A percentile compares a stretch with the other conserved stretches of the same genome.
Evolutionary conservation across 1,140 invertebrate genomes (phyloP).

Genomic region (Phenacoccus solenopsis): DNA sequence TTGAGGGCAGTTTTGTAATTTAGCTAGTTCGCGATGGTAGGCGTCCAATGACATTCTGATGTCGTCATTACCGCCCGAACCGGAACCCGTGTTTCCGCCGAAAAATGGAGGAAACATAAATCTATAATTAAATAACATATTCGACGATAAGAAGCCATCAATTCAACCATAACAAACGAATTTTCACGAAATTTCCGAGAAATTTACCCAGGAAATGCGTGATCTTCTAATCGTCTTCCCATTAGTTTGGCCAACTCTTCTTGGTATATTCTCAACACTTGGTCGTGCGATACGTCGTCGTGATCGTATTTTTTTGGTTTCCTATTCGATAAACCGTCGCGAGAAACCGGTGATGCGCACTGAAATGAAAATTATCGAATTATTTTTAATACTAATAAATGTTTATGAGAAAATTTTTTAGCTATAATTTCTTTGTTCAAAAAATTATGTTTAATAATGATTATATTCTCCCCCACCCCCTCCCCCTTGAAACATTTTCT

Average conservation of each 20-base stretch:
- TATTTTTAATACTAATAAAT: too few species aligned
- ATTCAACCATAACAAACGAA: too few species aligned
- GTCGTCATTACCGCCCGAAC: constrained; percentile 60
- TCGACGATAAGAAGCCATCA: too few species aligned
- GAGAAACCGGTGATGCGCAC: constrained; percentile 28
- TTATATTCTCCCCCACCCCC: too few species aligned
- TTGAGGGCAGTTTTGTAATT: constrained; percentile 38
- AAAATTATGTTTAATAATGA: too few species aligned
- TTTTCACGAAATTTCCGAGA: too few species aligned
- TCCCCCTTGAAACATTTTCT: too few species aligned
- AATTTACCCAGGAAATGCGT: constrained; percentile 52
- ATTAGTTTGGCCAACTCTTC: constrained; percentile 89
- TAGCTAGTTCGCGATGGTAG: constrained; percentile 81
- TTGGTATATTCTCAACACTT: constrained; percentile 92
- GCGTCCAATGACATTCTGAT: constrained; percentile 78
- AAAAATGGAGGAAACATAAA: constrained; percentile 68
- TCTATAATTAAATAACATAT: not conserved
- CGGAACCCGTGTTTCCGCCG: constrained; percentile 38
- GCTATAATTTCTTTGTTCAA: too few species aligned
- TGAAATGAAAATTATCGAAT: constrained; percentile 25
- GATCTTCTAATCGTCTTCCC: constrained; percentile 57
- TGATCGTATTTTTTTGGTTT: constrained; percentile 76
- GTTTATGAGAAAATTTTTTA: too few species aligned
- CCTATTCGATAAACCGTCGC: constrained; percentile 40
- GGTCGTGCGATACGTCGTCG: constrained; percentile 92